A percentile compares a stretch with the other conserved stretches of the same genome.
Evolutionary conservation across 2,113 vertebrate genomes (phyloP).

Genomic region (Scomber colias): DNA sequence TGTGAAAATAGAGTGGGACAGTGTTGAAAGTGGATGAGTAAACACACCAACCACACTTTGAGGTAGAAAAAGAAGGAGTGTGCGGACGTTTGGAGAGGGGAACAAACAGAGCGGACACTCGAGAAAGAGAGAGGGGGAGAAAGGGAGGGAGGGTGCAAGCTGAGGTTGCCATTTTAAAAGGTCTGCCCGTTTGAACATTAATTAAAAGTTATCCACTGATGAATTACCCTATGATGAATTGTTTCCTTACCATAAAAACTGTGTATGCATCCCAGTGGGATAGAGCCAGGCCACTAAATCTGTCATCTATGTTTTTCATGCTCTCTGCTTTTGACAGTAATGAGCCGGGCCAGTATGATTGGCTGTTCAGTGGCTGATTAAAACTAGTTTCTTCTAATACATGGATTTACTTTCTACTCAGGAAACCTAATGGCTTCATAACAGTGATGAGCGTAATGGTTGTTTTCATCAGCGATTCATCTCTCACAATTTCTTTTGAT

Average conservation of each 20-base stretch:
- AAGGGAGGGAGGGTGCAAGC: slow-evolving; percentile 18
- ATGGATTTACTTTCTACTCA: slow-evolving; percentile 62
- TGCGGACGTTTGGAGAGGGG: slow-evolving; percentile 22
- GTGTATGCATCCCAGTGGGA: slow-evolving; percentile 64
- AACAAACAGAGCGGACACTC: slow-evolving; percentile 38
- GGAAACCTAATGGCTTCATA: slow-evolving; percentile 42
- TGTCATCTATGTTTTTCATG: slow-evolving; percentile 76
- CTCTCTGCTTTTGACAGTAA: slow-evolving; percentile 75
- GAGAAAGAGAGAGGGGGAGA: background rate
- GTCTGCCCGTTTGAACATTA: slow-evolving; percentile 63
- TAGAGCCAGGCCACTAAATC: slow-evolving; percentile 71
- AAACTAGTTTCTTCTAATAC: slow-evolving; percentile 70
- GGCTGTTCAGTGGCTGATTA: slow-evolving; percentile 77
- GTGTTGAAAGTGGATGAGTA: slow-evolving; percentile 46
- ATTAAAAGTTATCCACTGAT: slow-evolving; percentile 81
- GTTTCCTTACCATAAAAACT: slow-evolving; percentile 79
- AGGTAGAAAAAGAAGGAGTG: slow-evolving; percentile 27
- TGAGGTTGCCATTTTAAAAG: slow-evolving; percentile 63
- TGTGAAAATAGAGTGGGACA: slow-evolving; percentile 43
- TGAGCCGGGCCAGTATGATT: slow-evolving; percentile 70
- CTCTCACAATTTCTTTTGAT: slow-evolving; percentile 17
- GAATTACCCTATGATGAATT: slow-evolving; percentile 77
- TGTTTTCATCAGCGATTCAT: slow-evolving; percentile 37
- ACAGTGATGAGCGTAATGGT: slow-evolving; percentile 23
- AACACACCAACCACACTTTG: slow-evolving; percentile 48